These are phyloP conservation scores for Pterocles gutturalis DNA, from an alignment of 2,113 vertebrate genomes.

Conservation along the genomic window DNA sequence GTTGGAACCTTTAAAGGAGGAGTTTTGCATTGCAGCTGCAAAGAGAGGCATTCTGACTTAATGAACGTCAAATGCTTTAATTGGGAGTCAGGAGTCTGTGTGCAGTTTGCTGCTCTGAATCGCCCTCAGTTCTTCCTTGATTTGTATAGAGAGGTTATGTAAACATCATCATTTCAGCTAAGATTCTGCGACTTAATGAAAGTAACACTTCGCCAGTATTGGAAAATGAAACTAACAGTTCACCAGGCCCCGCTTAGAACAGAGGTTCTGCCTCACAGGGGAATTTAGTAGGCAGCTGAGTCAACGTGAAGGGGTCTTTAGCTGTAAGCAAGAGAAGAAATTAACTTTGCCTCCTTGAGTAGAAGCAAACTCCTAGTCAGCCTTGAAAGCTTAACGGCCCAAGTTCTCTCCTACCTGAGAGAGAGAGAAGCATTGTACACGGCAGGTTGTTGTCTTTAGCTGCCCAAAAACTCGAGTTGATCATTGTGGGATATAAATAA, in stretches of 20 bases:
- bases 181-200: neutral
- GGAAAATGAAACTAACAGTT: neutral
- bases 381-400: neutral
- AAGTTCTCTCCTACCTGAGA: neutral
- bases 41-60: neutral
- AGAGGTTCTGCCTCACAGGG: neutral
- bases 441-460: neutral
- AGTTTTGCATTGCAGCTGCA: neutral
- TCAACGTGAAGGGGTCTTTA: neutral
- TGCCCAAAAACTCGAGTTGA: neutral
- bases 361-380: neutral
- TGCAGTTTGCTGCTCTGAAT: neutral
- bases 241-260: fast-evolving
- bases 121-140: neutral
- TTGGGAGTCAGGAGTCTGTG: neutral
- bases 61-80: neutral
- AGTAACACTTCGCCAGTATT: neutral
- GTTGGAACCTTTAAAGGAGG: neutral
- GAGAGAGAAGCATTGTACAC: neutral
- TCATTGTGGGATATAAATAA: neutral
- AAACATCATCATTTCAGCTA: neutral
- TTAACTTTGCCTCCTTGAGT: neutral
- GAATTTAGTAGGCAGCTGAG: neutral
- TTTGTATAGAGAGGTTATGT: neutral
- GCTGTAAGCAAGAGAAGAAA: neutral